Percentiles rank a stretch among this genome's conserved stretches.
Conservation (phyloP, 2,888 invertebrate genomes). For the Drosophila multiciliata region DNA sequence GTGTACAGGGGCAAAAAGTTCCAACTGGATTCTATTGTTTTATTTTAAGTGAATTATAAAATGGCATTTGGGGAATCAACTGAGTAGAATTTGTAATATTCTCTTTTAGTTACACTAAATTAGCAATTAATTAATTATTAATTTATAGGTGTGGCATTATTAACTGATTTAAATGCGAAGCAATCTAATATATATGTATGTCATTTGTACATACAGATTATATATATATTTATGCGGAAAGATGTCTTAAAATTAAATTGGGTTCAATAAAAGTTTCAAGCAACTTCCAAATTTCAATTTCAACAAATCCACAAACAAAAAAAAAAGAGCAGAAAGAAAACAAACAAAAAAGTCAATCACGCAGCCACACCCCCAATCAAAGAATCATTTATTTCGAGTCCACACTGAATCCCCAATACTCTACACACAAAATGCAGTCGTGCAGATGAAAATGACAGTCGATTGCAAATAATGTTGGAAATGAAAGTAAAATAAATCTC, state of each 20-base stretch:
- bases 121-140: background rate
- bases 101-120: background rate
- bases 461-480: background rate
- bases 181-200: slow-evolving; percentile 10
- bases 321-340: background rate
- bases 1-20: background rate
- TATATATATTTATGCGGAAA: background rate
- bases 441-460: background rate
- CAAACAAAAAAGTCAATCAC: slow-evolving; percentile 4
- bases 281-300: slow-evolving; percentile 30
- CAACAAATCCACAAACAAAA: slow-evolving; percentile 22
- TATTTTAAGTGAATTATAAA: background rate
- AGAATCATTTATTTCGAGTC: background rate
- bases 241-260: slow-evolving; percentile 51
- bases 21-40: background rate
- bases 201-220: slow-evolving; percentile 8
- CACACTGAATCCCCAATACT: background rate
- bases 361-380: slow-evolving; percentile 11
- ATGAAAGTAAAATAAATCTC: background rate
- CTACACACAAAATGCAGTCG: background rate
- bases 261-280: slow-evolving; percentile 57
- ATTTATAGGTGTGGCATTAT: background rate
- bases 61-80: background rate
- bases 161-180: slow-evolving; percentile 6
- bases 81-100: background rate